Evolutionary conservation across 1,140 invertebrate genomes (phyloP), one percentile per base, ranked within the genome.

Genomic region (Bathynomus jamesi): DNA sequence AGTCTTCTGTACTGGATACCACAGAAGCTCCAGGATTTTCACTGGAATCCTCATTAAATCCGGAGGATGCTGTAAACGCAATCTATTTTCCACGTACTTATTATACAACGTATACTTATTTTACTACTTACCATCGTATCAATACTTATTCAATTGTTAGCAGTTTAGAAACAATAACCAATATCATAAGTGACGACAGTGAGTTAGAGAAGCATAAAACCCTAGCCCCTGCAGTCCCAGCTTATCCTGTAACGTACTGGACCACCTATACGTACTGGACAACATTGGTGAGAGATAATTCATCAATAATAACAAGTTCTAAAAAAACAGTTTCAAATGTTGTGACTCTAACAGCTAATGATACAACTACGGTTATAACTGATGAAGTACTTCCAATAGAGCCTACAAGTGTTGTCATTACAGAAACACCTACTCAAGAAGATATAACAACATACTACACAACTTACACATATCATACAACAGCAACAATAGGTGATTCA

Each of bases 381-480:
- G n/a, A n/a, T n/a, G 28, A 64, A 61, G 21, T 40, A 29, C 61
- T 63, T 17, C 40, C 65, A n/a, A n/a, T 32, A 24, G 31, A 61
- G 11, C 29, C 62, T n/a, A 69, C 21, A 4, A 21, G 17, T n/a
- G 65, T 28, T 1, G 61, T 69, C 13, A 40, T 27, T 69, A 68
- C 27, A n/a, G 21, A 21, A 17, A 53, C 28, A 2, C 46, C 62
- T 13, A 28, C 27, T 70, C 61, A 46, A 1, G 29, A 70, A 3
- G 70, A 70, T 40, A 63, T 72, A 8, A 76, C 72, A 83, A 94
- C 92, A 0, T 91, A 88, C 80, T 95, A 90, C 77, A 95, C 92
- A 0, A 95, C 93, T 0, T 95, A 91, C 78, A 96, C 93, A 0
- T 96, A 95, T 81, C 95, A 92, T 80, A 95, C 93, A 0, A 95